Percentiles rank a stretch among this genome's conserved stretches.
phyloP scores from a whole-genome alignment of 2,113 vertebrate genomes.

The Argyrosomus japonicus region DNA sequence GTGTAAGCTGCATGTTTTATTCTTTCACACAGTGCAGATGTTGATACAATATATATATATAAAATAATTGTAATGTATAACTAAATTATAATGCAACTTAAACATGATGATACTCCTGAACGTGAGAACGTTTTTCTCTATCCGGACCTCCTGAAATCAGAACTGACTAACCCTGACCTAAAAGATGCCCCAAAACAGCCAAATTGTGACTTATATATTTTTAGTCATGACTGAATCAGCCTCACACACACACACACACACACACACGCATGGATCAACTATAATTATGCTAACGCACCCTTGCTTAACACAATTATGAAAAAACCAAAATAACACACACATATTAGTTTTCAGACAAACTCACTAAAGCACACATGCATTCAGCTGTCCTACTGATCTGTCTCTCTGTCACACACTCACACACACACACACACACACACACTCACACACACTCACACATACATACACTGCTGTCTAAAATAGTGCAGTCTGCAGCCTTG shows the following conservation, averaged over 20 bases:
- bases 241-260: not conserved
- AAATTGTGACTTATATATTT: conserved; percentile 3
- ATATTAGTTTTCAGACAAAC: not conserved
- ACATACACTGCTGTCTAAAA: conserved; percentile 5
- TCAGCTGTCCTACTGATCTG: not conserved
- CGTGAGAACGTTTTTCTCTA: too few relatives aligned
- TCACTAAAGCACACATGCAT: not conserved
- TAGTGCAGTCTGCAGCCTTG: conserved; percentile 14
- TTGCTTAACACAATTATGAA: not conserved
- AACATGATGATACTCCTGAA: too few relatives aligned
- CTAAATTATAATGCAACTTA: too few relatives aligned
- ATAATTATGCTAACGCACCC: not conserved
- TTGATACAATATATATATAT: too few relatives aligned
- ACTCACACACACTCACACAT: not conserved
- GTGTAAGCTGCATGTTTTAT: too few relatives aligned
- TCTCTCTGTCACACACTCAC: not conserved
- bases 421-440: conserved; percentile 8
- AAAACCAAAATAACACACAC: not conserved
- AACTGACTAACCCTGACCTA: not conserved
- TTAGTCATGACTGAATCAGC: conserved; percentile 24
- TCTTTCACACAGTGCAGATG: too few relatives aligned
- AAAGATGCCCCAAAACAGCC: not conserved
- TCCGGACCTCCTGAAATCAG: too few relatives aligned
- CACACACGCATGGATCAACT: not conserved
- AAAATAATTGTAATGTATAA: too few relatives aligned